These are phyloP conservation scores for Equus przewalskii DNA, from an alignment of 2,113 vertebrate species.

Conservation along the genomic window DNA sequence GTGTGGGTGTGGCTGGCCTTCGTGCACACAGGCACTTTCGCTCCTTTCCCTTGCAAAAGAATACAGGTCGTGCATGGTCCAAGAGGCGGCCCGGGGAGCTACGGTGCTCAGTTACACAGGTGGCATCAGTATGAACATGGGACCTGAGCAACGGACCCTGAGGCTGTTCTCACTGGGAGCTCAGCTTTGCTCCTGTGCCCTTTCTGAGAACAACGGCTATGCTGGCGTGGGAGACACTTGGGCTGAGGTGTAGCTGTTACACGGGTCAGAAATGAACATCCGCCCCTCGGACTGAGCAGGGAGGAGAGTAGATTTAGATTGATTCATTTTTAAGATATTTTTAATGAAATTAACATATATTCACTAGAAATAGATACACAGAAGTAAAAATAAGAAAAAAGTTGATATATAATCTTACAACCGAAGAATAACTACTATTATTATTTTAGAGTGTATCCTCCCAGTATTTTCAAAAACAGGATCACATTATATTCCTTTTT, in stretches of 20 bases:
- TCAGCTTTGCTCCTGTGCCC: neutral
- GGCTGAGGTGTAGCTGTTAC: neutral
- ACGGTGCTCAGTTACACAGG: neutral
- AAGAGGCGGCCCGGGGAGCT: neutral
- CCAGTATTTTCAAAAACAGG: neutral
- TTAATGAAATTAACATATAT: neutral
- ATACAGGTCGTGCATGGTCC: no score
- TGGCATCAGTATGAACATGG: fast-evolving
- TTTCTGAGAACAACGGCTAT: neutral
- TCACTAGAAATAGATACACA: neutral
- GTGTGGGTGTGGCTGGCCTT: neutral
- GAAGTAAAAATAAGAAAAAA: neutral
- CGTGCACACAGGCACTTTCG: fast-evolving
- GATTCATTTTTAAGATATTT: neutral
- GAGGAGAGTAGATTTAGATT: no score
- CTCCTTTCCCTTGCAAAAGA: neutral
- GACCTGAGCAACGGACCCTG: neutral
- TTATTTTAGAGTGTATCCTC: neutral
- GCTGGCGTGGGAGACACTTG: fast-evolving
- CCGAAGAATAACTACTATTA: neutral
- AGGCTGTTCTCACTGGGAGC: fast-evolving
- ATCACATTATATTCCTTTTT: no score
- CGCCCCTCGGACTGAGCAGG: fast-evolving
- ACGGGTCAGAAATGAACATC: fast-evolving
- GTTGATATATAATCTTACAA: neutral